Evolutionary conservation across 2,113 vertebrate species (phyloP), one percentile per base, ranked within the genome.

Genomic region (Pituophis catenifer): DNA sequence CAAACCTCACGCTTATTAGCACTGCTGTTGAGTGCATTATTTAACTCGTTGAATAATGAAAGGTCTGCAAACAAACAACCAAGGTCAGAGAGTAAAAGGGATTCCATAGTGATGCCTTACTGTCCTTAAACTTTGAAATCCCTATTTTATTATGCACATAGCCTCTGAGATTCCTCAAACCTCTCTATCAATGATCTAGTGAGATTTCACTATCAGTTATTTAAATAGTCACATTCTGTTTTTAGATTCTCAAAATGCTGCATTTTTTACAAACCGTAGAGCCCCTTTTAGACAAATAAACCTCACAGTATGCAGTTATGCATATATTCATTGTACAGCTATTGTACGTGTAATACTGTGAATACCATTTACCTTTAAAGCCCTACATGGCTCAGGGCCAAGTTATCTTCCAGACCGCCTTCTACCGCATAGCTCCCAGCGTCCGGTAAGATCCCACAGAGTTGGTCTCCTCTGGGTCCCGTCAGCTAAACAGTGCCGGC

Each of bases 281-380:
- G 8, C 33, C 57, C 44, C 53, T 81, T 26, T 90, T 90, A 53
- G 2, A 62, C 21, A 21, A 62, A 53, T 5, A 19, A 87, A n/a
- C 5, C 8, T 26, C 11, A 54, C 12, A 9, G 38, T 44, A n/a
- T 24, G 3, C 44, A 65, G 8, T 90, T 59, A 24, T 62, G 10
- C 23, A 50, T 26, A 52, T 86, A 7, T n/a, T 85, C 38, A 19
- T 33, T 29, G 23, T 48, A 75, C 29, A 88, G 7, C 50, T 19
- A 33, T 23, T 87, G 9, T 92, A 96, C 89, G 58, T 75, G 94
- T 94, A 94, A 94, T 94, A 93, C 89, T 95, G 95, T 94, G 94
- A 95, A 33, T 44, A 44, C 38, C 38, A 44, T 44, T 44, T 44
- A 1, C 38, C 38, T 44, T 44, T 44, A 44, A 44, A 44, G 38